Base-by-base conservation (phyloP, 2,113 vertebrate genomes). In the Sclerurus mexicanus region DNA sequence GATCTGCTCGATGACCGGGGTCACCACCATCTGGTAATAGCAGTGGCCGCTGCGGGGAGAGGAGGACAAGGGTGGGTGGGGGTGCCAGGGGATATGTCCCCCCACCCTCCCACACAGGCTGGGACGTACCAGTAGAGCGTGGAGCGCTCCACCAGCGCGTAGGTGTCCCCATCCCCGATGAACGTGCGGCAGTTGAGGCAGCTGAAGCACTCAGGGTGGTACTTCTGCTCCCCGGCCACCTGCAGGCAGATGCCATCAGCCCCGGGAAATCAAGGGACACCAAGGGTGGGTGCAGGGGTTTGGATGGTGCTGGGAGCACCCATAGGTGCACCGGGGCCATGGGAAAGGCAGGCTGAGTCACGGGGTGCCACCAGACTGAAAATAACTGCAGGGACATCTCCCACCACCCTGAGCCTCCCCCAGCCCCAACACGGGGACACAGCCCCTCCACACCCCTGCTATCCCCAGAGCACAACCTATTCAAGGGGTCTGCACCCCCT, bases 161-260 rank as follows among this genome's bases (percentile, higher is more conserved):
- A 99, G 8, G 99, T 99, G 98, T 99, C 99, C 63, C 99, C 99
- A 22, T 99, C 99, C 3, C 99, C 99, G 2, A 99, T 99, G 97
- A 99, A 99, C 1, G 97, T 67, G 67, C 95, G 98, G 71, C 99
- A 99, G 42, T 98, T 99, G 92, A 99, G 98, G 95, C 99, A 99
- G 93, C 98, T 99, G 98, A 99, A 99, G 96, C 99, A 99, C 95
- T 99, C 99, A 0, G 99, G 99, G 97, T 99, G 99, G 95, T 99
- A 99, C 93, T 99, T 99, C 97, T 99, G 99, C 91, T 99, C 99
- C 72, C 99, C 99, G 0, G 99, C 99, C 68, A 99, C 99, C 99
- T 99, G 97, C 1, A 0, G 44, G 27, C 31, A 83, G 46, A n/a
- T 4, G 22, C 27, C 56, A 42, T 90, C 68, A 93, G 95, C 46